phyloP scores from a whole-genome alignment of 2,797 vertebrate species.

The Podarcis lilfordi region DNA sequence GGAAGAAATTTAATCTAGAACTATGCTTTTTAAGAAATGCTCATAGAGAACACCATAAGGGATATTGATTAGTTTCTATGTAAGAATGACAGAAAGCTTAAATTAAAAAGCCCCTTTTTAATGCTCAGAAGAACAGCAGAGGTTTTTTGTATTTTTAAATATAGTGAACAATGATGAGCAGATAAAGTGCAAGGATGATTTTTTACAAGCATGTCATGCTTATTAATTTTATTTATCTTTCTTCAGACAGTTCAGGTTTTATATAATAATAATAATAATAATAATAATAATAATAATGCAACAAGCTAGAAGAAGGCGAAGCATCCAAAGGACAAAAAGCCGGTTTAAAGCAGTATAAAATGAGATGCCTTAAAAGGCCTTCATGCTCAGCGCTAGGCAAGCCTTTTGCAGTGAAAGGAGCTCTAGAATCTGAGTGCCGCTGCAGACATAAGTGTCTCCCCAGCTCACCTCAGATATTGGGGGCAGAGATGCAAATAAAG shows the following conservation, averaged over 20 bases:
- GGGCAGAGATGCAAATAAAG: not conserved
- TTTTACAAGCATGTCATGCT: not conserved
- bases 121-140: not conserved
- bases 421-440: too few relatives aligned
- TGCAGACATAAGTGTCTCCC: not conserved
- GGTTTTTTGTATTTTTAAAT: not conserved
- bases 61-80: not conserved
- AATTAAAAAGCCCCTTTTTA: not conserved
- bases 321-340: not conserved
- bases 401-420: too few relatives aligned
- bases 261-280: too few relatives aligned
- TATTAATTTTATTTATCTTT: not conserved
- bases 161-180: not conserved
- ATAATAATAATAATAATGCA: not conserved
- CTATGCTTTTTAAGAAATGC: conserved; percentile 55
- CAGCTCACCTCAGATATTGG: not conserved
- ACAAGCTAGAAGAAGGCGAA: not conserved
- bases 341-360: not conserved
- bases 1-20: conserved; percentile 93
- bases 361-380: not conserved
- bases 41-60: not conserved
- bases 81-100: not conserved
- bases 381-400: not conserved
- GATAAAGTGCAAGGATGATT: not conserved
- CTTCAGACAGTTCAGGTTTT: not conserved